Evolutionary conservation across 1,140 invertebrate species (phyloP).

Genomic region (Pseudomyrmex dendroicus): DNA sequence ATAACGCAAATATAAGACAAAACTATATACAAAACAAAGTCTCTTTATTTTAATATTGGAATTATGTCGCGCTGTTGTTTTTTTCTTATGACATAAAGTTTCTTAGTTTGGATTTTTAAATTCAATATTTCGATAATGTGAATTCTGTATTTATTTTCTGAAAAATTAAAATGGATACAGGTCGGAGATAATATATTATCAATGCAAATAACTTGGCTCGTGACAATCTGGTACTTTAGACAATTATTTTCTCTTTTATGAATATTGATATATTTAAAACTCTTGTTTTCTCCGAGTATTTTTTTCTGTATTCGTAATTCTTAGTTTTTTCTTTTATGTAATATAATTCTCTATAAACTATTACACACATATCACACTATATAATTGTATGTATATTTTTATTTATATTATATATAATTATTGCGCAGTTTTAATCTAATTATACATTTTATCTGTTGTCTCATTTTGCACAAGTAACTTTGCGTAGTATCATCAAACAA

Average conservation of each 20-base stretch:
- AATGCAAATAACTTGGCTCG: neutral
- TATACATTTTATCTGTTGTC: neutral
- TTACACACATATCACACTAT: neutral
- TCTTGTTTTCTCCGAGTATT: neutral
- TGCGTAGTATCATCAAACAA: neutral
- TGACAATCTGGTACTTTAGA: neutral
- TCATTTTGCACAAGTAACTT: neutral
- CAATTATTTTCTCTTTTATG: neutral
- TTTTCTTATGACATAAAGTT: neutral
- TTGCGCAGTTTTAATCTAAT: neutral
- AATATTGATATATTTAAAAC: neutral
- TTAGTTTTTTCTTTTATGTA: no score
- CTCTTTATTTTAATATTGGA: neutral
- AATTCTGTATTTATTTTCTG: neutral
- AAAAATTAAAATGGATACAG: neutral
- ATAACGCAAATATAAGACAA: neutral
- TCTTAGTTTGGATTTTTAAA: neutral
- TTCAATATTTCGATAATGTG: neutral
- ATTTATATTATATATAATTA: slow-evolving; percentile 22
- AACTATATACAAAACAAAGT: neutral
- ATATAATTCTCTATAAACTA: neutral
- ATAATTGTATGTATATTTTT: neutral
- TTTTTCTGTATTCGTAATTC: neutral
- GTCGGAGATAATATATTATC: neutral
- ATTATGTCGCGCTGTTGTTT: neutral